Evolutionary conservation across 53 echinoderm and acorn worm species (phyloP).

Genomic region (Luidia sarsii): DNA sequence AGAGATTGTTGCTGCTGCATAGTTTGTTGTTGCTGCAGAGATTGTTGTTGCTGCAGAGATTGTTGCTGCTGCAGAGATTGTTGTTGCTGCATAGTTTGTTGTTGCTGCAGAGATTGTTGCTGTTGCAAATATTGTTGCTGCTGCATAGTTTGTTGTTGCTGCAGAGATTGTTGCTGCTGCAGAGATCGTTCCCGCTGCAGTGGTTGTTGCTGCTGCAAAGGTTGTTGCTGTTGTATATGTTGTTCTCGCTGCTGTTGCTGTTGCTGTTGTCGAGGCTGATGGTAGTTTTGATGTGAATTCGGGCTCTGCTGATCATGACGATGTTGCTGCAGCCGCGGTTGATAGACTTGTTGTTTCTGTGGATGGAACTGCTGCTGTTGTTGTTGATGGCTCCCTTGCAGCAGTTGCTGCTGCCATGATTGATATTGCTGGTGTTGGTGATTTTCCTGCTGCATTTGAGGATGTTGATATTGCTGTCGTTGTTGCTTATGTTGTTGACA

Average conservation of each 20-base stretch:
- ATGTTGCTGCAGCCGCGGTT: slow-evolving; percentile 11
- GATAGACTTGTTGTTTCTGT: slow-evolving; percentile 7
- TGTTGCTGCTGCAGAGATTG: slow-evolving; percentile 15
- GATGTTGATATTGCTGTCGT: neutral
- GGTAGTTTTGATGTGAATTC: slow-evolving; percentile 6
- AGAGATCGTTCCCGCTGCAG: neutral
- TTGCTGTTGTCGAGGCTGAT: slow-evolving; percentile 15
- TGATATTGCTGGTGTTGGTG: neutral
- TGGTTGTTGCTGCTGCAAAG: slow-evolving; percentile 13
- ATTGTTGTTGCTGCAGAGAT: neutral
- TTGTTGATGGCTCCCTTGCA: slow-evolving; percentile 6
- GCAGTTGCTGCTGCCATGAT: neutral
- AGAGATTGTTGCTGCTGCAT: neutral
- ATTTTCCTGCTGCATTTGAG: neutral
- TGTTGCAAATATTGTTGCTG: slow-evolving; percentile 17
- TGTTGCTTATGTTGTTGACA: slow-evolving; percentile 4
- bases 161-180: slow-evolving; percentile 8
- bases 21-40: neutral
- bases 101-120: slow-evolving; percentile 20
- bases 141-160: slow-evolving; percentile 12
- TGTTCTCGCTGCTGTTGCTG: slow-evolving; percentile 27
- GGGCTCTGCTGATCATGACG: neutral
- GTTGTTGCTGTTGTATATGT: slow-evolving; percentile 13
- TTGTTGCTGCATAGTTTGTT: slow-evolving; percentile 2
- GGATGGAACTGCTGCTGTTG: neutral